Evolutionary conservation across 2,113 vertebrate species (phyloP).

Genomic region (Marmota flaviventris): DNA sequence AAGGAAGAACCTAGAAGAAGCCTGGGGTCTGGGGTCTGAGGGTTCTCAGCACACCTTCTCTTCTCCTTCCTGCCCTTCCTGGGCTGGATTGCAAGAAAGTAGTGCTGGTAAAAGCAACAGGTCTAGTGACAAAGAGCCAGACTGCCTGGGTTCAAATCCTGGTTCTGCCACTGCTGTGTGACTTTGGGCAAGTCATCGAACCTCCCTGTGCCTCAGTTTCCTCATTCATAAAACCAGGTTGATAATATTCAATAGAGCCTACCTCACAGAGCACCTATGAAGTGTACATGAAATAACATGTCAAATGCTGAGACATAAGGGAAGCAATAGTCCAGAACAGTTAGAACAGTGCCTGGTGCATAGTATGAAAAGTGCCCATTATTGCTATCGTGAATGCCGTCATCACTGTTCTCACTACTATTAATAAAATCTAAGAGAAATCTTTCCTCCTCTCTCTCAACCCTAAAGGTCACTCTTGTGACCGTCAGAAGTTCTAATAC

Average conservation of each 20-base stretch:
- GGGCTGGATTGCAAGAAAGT: not conserved
- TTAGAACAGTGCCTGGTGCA: not conserved
- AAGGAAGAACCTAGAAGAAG: not conserved
- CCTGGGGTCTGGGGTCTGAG: not conserved
- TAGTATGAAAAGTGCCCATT: not conserved
- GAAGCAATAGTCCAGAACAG: not conserved
- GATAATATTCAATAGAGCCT: not conserved
- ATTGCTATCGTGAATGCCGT: not conserved
- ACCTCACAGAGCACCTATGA: not conserved
- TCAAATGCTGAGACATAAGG: not conserved
- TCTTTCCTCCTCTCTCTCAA: not conserved
- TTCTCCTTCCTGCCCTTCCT: not conserved
- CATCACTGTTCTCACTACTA: not conserved
- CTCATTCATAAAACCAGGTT: not conserved
- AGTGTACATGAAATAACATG: not conserved
- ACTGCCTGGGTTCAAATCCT: not conserved
- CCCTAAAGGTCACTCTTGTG: not conserved
- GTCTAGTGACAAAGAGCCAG: not conserved
- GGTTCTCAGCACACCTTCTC: not conserved
- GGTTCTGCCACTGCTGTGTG: not conserved
- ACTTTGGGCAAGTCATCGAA: not conserved
- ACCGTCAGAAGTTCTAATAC: not conserved
- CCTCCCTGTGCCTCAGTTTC: not conserved
- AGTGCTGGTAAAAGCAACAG: not conserved
- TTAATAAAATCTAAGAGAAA: slow-evolving; percentile 22